These are phyloP conservation scores for Phalacrocorax carbo DNA, from an alignment of 2,113 vertebrate genomes.

Conservation along the genomic window DNA sequence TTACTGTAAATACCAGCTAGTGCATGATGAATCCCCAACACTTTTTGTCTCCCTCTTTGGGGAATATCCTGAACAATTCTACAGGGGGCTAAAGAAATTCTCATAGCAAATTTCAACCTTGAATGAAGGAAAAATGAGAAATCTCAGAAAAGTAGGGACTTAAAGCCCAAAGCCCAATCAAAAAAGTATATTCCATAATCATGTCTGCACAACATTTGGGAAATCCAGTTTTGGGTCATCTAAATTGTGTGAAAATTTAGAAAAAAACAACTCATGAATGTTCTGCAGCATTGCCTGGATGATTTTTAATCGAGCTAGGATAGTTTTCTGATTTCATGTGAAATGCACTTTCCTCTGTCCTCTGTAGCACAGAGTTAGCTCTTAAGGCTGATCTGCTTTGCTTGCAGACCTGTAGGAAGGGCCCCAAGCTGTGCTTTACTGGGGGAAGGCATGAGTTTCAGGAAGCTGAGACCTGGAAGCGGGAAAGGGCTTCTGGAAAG, in stretches of 20 bases:
- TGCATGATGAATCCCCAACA: not conserved
- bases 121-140: not conserved
- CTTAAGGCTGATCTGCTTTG: not conserved
- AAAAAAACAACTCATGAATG: not conserved
- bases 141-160: not conserved
- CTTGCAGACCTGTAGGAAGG: not conserved
- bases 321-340: not conserved
- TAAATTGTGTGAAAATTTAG: not conserved
- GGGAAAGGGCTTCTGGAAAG: not conserved
- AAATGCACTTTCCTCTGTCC: not conserved
- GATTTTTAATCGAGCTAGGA: not conserved
- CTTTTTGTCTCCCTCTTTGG: not conserved
- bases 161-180: not conserved
- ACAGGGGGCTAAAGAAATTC: not conserved
- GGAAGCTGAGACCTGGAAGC: not conserved
- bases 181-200: not conserved
- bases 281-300: not conserved
- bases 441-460: not conserved
- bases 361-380: not conserved
- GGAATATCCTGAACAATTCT: not conserved
- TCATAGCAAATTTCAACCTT: not conserved
- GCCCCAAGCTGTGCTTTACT: not conserved
- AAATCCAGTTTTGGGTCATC: not conserved
- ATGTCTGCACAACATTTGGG: not conserved
- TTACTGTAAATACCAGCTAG: not conserved